Evolutionary conservation across 2,888 invertebrate genomes (phyloP), one percentile per base, ranked within the genome.

Genomic region (Hydrotaea cyrtoneurina): DNA sequence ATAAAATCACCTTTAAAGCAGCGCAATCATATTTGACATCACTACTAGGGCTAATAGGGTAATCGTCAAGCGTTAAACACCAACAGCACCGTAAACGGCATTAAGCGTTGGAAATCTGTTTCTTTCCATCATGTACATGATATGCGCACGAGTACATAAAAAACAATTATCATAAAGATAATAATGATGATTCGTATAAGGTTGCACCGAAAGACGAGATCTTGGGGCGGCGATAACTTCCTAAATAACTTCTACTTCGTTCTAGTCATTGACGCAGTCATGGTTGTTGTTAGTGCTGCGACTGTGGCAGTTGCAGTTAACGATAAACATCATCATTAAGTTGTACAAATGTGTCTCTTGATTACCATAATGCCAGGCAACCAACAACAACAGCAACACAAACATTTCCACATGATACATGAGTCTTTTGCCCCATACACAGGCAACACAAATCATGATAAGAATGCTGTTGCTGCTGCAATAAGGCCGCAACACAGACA

Each of bases 301-400:
- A 15, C 10, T 66, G 43, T 8, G 10, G 66, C 43, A 17, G 26
- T 26, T 36, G 69, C 46, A 23, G 69, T 69, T 69, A 46, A 55
- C 72, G 82, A 85, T 85, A 80, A 85, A 85, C 82, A 82, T 82
- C 82, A 78, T 77, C 82, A 85, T 85, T 82, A 77, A 59, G 73
- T 76, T 77, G 81, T 77, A 74, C 82, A 85, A 85, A 85, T 85
- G 82, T 85, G 85, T 85, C 85, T 82, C 79, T 46, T 5, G 69
- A 69, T 69, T 69, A 69, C 85, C 73, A 75, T 78, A 71, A 80
- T 80, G 77, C 73, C 62, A 80, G 55, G 72, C 77, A 55, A 50
- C 62, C 31, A 76, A 69, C 43, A 82, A 64, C 43, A 39, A 57
- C 57, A 57, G 13, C 39, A 39, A 39, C 39, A 8, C 23, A 23